phyloP scores from a whole-genome alignment of 1,140 invertebrate species.

The Palaemon carinicauda region DNA sequence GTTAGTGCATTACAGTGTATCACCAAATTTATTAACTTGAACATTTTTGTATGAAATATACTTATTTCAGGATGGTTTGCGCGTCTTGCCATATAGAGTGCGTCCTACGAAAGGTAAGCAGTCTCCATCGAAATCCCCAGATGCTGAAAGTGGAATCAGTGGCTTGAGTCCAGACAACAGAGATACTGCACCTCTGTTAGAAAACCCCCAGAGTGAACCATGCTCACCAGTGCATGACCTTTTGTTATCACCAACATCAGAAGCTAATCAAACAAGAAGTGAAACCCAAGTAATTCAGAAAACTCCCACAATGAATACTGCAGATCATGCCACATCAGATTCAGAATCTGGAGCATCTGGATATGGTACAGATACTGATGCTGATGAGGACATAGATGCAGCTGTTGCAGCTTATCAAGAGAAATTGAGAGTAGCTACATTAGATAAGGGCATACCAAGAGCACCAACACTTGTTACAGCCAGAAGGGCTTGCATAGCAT shows the following conservation, averaged over 20 bases:
- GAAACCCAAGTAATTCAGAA: background rate
- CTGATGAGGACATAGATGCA: conserved; percentile 44
- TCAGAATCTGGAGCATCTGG: conserved; percentile 19
- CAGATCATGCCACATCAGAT: background rate
- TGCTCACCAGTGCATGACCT: background rate
- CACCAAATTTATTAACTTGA: background rate
- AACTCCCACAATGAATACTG: background rate
- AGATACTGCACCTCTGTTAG: conserved; percentile 5
- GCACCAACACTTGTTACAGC: conserved; percentile 9
- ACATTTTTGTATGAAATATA: background rate
- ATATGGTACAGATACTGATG: conserved; percentile 12
- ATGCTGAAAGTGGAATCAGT: conserved; percentile 18
- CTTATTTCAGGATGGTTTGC: conserved; percentile 29
- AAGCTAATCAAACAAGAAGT: background rate
- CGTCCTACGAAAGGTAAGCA: background rate
- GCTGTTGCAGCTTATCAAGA: conserved; percentile 35
- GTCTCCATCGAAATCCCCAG: background rate
- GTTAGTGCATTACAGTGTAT: background rate
- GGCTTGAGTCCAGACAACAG: background rate
- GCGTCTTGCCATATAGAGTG: conserved; percentile 16
- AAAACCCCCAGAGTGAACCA: background rate
- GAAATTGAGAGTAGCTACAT: conserved; percentile 30
- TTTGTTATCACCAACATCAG: background rate
- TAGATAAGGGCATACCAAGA: background rate
- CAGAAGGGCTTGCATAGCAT: conserved; percentile 8